Evolutionary conservation across 2,113 vertebrate genomes (phyloP).

Genomic region (Ptyas mucosa): DNA sequence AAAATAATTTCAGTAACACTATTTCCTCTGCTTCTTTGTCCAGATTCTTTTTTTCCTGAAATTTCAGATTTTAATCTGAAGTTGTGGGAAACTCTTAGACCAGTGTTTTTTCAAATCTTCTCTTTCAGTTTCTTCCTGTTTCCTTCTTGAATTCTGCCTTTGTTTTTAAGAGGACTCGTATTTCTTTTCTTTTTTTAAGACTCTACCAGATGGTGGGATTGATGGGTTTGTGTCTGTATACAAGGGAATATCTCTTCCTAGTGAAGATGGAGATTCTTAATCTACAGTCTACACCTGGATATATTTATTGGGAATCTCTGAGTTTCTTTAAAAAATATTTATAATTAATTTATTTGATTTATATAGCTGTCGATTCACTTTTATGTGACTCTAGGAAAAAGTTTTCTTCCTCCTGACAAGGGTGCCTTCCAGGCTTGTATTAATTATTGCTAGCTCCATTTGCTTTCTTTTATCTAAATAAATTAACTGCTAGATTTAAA

Average conservation of each 20-base stretch:
- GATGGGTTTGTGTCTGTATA: not conserved
- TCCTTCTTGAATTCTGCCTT: not conserved
- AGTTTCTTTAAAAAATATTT: not conserved
- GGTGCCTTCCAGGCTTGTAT: not conserved
- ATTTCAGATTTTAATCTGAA: not conserved
- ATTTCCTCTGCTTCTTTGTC: not conserved
- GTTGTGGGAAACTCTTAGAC: not conserved
- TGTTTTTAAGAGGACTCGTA: not conserved
- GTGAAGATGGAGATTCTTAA: not conserved
- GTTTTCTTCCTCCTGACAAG: not conserved
- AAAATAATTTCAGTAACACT: not conserved
- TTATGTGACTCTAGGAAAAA: not conserved
- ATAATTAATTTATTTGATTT: not conserved
- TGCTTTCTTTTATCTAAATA: not conserved
- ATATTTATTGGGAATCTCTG: not conserved
- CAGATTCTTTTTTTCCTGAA: not conserved
- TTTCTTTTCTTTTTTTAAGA: not conserved
- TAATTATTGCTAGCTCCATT: slow-evolving; percentile 24
- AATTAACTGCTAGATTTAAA: not conserved
- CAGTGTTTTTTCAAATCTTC: not conserved
- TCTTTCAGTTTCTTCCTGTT: not conserved
- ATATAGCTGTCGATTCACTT: not conserved
- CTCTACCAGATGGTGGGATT: not conserved
- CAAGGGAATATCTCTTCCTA: not conserved
- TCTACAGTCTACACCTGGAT: not conserved